phyloP scores from a whole-genome alignment of 2,113 vertebrate genomes.

The Mugil cephalus region DNA sequence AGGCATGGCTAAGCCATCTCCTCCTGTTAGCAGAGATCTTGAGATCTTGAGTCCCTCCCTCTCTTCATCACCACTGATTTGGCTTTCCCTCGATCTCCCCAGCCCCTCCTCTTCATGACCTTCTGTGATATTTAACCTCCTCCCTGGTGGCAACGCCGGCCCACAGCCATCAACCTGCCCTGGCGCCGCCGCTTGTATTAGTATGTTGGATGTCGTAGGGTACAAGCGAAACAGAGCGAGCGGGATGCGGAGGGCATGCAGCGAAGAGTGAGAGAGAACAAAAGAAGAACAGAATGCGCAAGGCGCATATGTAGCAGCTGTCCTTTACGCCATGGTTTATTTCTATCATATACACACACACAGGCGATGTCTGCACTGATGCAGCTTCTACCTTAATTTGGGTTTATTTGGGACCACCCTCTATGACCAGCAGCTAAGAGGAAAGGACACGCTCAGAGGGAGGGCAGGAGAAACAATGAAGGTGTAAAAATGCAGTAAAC shows the following conservation, averaged over 20 bases:
- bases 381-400: slow-evolving; percentile 52
- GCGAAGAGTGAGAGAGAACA: slow-evolving; percentile 34
- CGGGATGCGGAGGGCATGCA: slow-evolving; percentile 34
- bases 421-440: slow-evolving; percentile 60
- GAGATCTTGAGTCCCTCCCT: slow-evolving; percentile 42
- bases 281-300: slow-evolving; percentile 26
- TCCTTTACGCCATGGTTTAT: slow-evolving; percentile 51
- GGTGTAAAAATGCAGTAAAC: slow-evolving; percentile 57
- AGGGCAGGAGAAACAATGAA: slow-evolving; percentile 50
- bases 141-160: slow-evolving; percentile 77
- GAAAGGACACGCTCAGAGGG: slow-evolving; percentile 63
- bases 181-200: slow-evolving; percentile 64
- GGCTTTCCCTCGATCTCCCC: slow-evolving; percentile 57
- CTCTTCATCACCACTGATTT: slow-evolving; percentile 66
- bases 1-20: neutral
- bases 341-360: slow-evolving; percentile 34
- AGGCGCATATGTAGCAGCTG: slow-evolving; percentile 59
- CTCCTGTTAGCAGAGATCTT: slow-evolving; percentile 33
- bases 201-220: slow-evolving; percentile 55
- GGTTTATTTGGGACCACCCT: slow-evolving; percentile 66
- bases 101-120: slow-evolving; percentile 77
- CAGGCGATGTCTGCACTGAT: slow-evolving; percentile 30
- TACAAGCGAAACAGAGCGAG: slow-evolving; percentile 30
- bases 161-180: slow-evolving; percentile 65
- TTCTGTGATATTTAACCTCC: slow-evolving; percentile 87